Percentiles rank a stretch among this genome's conserved stretches.
Conservation (phyloP, 2,888 invertebrate genomes). For the Buathra laborator region DNA sequence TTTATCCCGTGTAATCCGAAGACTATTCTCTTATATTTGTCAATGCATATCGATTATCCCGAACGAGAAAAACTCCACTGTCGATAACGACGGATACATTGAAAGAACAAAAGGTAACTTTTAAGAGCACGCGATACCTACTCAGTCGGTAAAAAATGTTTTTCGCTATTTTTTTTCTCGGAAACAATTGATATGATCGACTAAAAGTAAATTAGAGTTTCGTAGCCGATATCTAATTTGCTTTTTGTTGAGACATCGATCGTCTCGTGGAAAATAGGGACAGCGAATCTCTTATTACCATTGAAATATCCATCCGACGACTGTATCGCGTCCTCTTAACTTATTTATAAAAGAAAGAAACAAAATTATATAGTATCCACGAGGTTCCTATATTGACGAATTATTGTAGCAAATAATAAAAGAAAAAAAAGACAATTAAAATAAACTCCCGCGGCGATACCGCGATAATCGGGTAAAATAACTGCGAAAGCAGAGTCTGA, state of each 20-base stretch:
- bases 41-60: constrained; percentile 4
- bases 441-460: background rate
- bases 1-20: background rate
- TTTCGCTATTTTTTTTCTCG: too few species aligned
- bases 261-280: too few species aligned
- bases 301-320: too few species aligned
- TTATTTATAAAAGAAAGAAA: background rate
- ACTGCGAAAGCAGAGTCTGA: background rate
- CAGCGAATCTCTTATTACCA: too few species aligned
- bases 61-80: background rate
- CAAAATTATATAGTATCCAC: background rate
- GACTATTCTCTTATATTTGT: background rate
- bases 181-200: too few species aligned
- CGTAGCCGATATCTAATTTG: too few species aligned
- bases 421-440: constrained; percentile 3
- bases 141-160: too few species aligned
- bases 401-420: constrained; percentile 4
- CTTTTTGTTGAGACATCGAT: too few species aligned
- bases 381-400: constrained; percentile 9
- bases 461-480: background rate
- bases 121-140: background rate
- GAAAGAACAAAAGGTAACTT: background rate
- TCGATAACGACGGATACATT: background rate
- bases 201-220: too few species aligned
- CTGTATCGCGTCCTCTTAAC: too few species aligned